Percentiles rank a stretch among this genome's conserved stretches.
These are phyloP conservation scores for Amiota mariae DNA, from an alignment of 2,888 invertebrate species.

Conservation along the genomic window DNA sequence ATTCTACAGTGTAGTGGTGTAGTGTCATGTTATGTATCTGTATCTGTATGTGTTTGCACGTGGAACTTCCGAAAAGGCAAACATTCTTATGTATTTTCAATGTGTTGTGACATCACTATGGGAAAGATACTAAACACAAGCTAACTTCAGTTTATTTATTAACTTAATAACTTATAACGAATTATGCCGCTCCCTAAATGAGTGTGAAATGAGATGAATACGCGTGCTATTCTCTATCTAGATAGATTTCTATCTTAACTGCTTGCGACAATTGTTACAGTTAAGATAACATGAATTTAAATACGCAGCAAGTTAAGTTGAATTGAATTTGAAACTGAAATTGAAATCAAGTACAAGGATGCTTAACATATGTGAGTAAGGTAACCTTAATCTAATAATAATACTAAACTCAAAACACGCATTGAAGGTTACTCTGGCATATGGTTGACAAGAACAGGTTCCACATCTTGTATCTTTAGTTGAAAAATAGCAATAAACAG, in stretches of 20 bases:
- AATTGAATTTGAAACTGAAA: not conserved
- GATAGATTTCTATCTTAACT: not conserved
- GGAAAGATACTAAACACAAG: not conserved
- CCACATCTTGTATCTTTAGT: no score
- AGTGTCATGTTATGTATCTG: conserved; percentile 5
- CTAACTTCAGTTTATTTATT: not conserved
- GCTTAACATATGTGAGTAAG: not conserved
- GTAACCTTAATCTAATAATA: conserved; percentile 18
- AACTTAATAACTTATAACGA: not conserved
- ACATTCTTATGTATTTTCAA: not conserved
- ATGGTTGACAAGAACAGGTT: conserved; percentile 11
- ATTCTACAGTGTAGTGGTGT: not conserved
- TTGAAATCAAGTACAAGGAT: conserved; percentile 17
- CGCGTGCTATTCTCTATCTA: not conserved
- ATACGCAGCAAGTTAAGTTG: no score
- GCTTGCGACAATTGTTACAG: conserved; percentile 14
- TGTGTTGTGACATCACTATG: not conserved
- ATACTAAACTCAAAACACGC: not conserved
- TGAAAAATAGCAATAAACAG: no score
- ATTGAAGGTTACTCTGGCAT: not conserved
- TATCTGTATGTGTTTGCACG: not conserved
- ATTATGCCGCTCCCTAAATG: conserved; percentile 2
- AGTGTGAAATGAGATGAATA: no score
- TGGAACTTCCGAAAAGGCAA: no score
- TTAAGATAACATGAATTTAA: conserved; percentile 17